Base-by-base conservation (phyloP, 2,888 invertebrate genomes). In the Epinotia brunnichana region DNA sequence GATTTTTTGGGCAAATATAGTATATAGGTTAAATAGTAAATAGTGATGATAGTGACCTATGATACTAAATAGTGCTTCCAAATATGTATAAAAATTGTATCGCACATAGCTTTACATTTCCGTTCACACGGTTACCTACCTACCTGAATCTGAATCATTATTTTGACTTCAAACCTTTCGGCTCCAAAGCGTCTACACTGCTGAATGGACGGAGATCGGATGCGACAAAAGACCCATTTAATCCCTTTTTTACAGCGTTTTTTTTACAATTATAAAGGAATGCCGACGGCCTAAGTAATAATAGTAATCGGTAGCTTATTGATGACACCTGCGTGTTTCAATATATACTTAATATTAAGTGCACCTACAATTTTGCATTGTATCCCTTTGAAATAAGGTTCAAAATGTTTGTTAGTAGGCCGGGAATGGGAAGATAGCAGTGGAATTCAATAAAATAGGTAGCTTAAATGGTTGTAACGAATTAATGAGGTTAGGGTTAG, bases 301-400 rank as follows among this genome's bases (percentile, higher is more conserved):
- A 57, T 57, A 57, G 44, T 29, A 48, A 44, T 54, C 48, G 67
- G 87, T 84, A 85, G 87, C 84, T 73, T 48, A 78, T 83, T 80
- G 66, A 77, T 70, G 80, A 85, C 87, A 87, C 87, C 87, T 87
- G 85, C 83, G 80, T 70, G 70, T 74, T 70, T n/a, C 5, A n/a
- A n/a, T n/a, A 48, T 48, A 7, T 48, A n/a, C n/a, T 48, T 7
- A 48, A n/a, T 48, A 48, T 48, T 48, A n/a, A n/a, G 48, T 48
- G 7, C n/a, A n/a, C n/a, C n/a, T n/a, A n/a, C n/a, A 5, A 48
- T n/a, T 48, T 48, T 48, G 48, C n/a, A 48, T 13, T n/a, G n/a
- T 48, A 48, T n/a, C 5, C 0, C 5, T 3, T 3, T 15, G 0
- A 15, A 3, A 44, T 44, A 44, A 15, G 44, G 15, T 44, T 44